phyloP scores from a whole-genome alignment of 2,797 vertebrate species.

The Podarcis siculus region DNA sequence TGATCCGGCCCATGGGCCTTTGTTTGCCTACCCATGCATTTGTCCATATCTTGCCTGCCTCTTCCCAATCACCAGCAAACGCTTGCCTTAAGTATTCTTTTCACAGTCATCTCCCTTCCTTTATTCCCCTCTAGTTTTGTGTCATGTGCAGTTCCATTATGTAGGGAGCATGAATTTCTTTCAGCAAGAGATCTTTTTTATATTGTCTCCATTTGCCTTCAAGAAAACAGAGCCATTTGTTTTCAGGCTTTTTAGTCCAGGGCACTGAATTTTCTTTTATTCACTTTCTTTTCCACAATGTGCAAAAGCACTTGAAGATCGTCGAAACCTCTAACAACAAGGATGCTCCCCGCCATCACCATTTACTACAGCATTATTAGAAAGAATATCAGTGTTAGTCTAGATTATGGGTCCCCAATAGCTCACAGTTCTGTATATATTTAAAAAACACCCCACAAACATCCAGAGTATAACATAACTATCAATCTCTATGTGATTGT shows the following conservation, averaged over 20 bases:
- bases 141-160: constrained; percentile 48
- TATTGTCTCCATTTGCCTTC: constrained; percentile 42
- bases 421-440: constrained; percentile 23
- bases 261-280: constrained; percentile 52
- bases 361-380: constrained; percentile 31
- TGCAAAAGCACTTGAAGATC: constrained; percentile 34
- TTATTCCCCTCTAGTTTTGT: constrained; percentile 54
- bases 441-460: constrained; percentile 4
- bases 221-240: constrained; percentile 24
- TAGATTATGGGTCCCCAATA: constrained; percentile 37
- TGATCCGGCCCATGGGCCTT: too few relatives aligned
- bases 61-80: neutral
- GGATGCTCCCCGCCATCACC: neutral
- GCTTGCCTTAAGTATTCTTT: neutral
- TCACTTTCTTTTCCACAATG: constrained; percentile 20
- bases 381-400: constrained; percentile 39
- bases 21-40: neutral
- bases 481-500: constrained; percentile 3
- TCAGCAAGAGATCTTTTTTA: constrained; percentile 46
- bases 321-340: constrained; percentile 26
- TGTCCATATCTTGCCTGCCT: constrained; percentile 10
- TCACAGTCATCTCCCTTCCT: neutral
- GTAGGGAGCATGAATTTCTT: constrained; percentile 51
- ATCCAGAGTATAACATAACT: constrained; percentile 6
- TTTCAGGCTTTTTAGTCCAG: constrained; percentile 55